phyloP scores from a whole-genome alignment of 2,888 invertebrate species.

The Coronaproctus castanopsis region DNA sequence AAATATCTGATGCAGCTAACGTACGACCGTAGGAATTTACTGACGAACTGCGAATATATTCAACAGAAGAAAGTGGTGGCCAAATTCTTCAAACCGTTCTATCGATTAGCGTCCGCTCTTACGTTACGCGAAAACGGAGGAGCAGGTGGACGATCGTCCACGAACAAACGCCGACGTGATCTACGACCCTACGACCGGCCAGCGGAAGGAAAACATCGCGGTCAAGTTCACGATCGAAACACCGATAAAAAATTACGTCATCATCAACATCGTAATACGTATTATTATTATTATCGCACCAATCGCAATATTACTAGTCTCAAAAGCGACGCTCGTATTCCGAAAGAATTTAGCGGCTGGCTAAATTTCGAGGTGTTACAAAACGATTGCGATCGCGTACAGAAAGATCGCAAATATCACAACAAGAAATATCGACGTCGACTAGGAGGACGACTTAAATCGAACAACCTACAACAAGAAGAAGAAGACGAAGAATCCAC shows the following conservation, averaged over 20 bases:
- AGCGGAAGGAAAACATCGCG: background rate
- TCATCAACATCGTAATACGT: background rate
- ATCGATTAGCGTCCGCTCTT: conserved; percentile 4
- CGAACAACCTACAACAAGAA: conserved; percentile 9
- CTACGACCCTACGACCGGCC: background rate
- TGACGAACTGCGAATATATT: conserved; percentile 47
- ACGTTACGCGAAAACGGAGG: conserved; percentile 9
- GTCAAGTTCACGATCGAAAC: no score
- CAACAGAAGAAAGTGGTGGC: conserved; percentile 32
- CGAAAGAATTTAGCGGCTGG: conserved; percentile 34
- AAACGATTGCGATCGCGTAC: conserved; percentile 30
- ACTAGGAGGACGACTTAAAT: background rate
- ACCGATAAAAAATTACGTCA: background rate
- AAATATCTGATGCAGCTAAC: conserved; percentile 46
- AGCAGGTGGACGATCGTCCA: no score
- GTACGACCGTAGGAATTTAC: conserved; percentile 36
- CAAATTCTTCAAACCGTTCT: conserved; percentile 37
- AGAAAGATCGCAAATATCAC: conserved; percentile 25
- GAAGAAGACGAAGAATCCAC: no score
- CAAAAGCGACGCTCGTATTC: conserved; percentile 24
- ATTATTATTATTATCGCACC: background rate
- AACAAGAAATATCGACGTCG: no score
- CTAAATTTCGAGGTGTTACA: conserved; percentile 37
- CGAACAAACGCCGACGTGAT: background rate
- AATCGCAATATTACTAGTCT: conserved; percentile 9